A percentile compares a stretch with the other conserved stretches of the same genome.
Evolutionary conservation across 1,140 invertebrate genomes (phyloP).

Genomic region (Sycophaga agraensis): DNA sequence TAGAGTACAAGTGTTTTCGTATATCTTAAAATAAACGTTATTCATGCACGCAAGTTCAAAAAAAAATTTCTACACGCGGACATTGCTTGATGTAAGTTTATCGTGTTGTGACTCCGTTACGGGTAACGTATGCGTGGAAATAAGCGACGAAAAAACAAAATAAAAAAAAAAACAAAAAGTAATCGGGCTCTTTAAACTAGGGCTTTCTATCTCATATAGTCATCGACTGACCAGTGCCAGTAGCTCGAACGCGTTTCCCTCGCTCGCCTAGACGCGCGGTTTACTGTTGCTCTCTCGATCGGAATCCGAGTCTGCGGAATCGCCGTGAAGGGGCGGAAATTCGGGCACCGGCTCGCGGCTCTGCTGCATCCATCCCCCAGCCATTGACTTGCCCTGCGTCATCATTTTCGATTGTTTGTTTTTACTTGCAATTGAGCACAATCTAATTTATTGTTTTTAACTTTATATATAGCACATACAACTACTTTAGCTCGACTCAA

Average conservation of each 20-base stretch:
- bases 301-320: constrained; percentile 56
- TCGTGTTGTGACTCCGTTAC: background rate
- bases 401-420: constrained; percentile 40
- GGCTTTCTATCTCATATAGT: background rate
- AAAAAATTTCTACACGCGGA: background rate
- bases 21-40: background rate
- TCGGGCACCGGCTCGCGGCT: constrained; percentile 52
- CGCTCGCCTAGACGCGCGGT: constrained; percentile 48
- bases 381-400: constrained; percentile 52
- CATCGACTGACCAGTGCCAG: background rate
- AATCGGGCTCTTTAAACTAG: background rate
- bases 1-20: background rate
- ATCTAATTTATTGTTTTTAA: too few species aligned
- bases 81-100: background rate
- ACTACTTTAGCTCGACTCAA: too few species aligned
- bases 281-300: constrained; percentile 56
- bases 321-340: constrained; percentile 50
- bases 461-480: too few species aligned
- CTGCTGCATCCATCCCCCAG: constrained; percentile 52
- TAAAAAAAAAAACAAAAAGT: constrained; percentile 1
- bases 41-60: constrained; percentile 2
- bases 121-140: too few species aligned
- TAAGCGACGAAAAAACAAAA: background rate
- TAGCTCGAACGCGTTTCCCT: background rate
- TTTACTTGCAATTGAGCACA: too few species aligned